Percentiles rank a stretch among this genome's conserved stretches.
These are phyloP conservation scores for Triops cancriformis DNA, from an alignment of 1,140 invertebrate genomes.

Conservation along the genomic window DNA sequence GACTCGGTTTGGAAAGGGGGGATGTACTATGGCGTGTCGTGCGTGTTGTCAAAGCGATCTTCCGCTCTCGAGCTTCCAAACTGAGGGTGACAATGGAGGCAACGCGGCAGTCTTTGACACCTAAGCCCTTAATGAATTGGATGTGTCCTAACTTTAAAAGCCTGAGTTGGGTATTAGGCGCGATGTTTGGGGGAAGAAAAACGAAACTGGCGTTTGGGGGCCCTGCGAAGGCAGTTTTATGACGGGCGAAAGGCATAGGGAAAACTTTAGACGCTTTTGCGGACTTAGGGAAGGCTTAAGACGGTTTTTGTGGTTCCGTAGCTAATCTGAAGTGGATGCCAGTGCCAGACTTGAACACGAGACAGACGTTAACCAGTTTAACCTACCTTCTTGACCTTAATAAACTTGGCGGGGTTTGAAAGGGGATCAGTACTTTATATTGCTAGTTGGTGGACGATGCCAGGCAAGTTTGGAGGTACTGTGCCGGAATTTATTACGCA, in stretches of 20 bases:
- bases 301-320: not conserved
- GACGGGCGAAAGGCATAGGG: not conserved
- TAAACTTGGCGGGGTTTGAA: not conserved
- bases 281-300: not conserved
- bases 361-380: conserved; percentile 11
- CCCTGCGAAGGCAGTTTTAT: no score
- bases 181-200: not conserved
- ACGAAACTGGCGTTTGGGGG: not conserved
- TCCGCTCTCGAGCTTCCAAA: not conserved
- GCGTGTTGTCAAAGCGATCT: not conserved
- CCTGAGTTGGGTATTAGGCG: not conserved
- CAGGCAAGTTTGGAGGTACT: no score
- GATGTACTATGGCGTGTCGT: not conserved
- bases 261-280: conserved; percentile 1
- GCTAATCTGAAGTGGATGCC: conserved; percentile 10
- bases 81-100: conserved; percentile 9
- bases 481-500: no score
- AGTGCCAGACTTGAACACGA: not conserved
- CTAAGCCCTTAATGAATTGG: conserved; percentile 1
- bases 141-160: not conserved
- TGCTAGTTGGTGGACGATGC: no score
- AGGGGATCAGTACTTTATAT: not conserved
- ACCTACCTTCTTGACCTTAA: conserved; percentile 8
- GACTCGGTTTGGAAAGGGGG: no score
- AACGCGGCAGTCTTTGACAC: conserved; percentile 2